Base-by-base conservation (phyloP, 92 coral and sea anemone species). In the Nematostella vectensis region DNA sequence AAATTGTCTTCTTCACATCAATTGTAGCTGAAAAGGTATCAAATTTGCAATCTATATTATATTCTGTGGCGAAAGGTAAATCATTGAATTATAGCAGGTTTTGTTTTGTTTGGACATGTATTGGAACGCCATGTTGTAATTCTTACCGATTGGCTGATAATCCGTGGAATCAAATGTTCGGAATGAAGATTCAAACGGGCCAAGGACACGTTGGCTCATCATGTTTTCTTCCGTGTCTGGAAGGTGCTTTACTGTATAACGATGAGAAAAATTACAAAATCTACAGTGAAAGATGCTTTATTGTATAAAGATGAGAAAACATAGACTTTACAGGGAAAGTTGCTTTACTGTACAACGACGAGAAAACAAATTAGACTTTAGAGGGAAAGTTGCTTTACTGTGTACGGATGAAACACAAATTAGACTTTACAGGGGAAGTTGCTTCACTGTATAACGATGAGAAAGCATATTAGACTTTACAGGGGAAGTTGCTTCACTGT, bases 1-100 rank as follows among this genome's bases (percentile, higher is more conserved):
- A 89, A 24, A 89, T 85, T 8, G 95, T 72, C 63, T 81, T 89
- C 91, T 85, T 89, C n/a, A 89, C 97, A 67, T 89, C 97, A 50
- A 81, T 69, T 30, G 97, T 89, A 3, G 95, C 97, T 89, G 86
- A 19, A 57, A 42, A 44, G 17, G 29, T 39, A 23, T 31, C 29
- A 17, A n/a, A n/a, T n/a, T n/a, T n/a, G n/a, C n/a, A n/a, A n/a
- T n/a, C n/a, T n/a, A n/a, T n/a, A n/a, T n/a, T n/a, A n/a, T n/a
- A n/a, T n/a, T n/a, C n/a, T n/a, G n/a, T n/a, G n/a, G n/a, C n/a
- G n/a, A n/a, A n/a, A n/a, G n/a, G n/a, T n/a, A n/a, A n/a, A n/a
- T n/a, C n/a, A n/a, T n/a, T n/a, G n/a, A n/a, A n/a, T n/a, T n/a
- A n/a, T n/a, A n/a, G n/a, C n/a, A n/a, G n/a, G n/a, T n/a, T n/a